A percentile compares a stretch with the other conserved stretches of the same genome.
Conservation (phyloP, 2,888 invertebrate genomes). For the Hemistola chrysoprasaria region DNA sequence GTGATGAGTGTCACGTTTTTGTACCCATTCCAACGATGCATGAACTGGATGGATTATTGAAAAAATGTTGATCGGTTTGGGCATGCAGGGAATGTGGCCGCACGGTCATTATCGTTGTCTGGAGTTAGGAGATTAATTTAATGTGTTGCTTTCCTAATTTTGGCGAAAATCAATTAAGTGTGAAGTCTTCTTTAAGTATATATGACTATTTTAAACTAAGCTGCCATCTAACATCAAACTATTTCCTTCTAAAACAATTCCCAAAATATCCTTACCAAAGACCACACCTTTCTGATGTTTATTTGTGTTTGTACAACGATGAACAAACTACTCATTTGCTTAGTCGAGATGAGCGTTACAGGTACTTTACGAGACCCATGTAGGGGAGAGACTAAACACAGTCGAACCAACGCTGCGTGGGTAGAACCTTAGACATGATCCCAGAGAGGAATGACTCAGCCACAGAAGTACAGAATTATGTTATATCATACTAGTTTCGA, state of each 20-base stretch:
- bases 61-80: slow-evolving; percentile 15
- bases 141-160: background rate
- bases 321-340: slow-evolving; percentile 25
- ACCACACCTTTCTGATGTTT: slow-evolving; percentile 4
- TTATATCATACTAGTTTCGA: too few relatives aligned
- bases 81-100: slow-evolving; percentile 13
- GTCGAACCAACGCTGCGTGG: slow-evolving; percentile 38
- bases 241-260: slow-evolving; percentile 3
- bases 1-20: slow-evolving; percentile 20
- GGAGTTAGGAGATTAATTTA: slow-evolving; percentile 4
- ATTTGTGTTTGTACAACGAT: slow-evolving; percentile 7
- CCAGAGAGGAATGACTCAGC: slow-evolving; percentile 30
- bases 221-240: too few relatives aligned
- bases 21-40: slow-evolving; percentile 18
- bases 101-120: slow-evolving; percentile 6
- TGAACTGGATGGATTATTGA: slow-evolving; percentile 12
- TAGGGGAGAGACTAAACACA: slow-evolving; percentile 15
- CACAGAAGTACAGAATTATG: too few relatives aligned
- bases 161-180: too few relatives aligned
- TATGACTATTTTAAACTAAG: too few relatives aligned
- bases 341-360: slow-evolving; percentile 38
- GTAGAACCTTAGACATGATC: slow-evolving; percentile 44
- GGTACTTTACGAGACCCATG: slow-evolving; percentile 39
- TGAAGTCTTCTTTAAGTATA: too few relatives aligned
- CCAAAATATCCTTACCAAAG: slow-evolving; percentile 18